Evolutionary conservation across 2,797 vertebrate genomes (phyloP), one percentile per base, ranked within the genome.

Genomic region (Sciurus carolinensis): DNA sequence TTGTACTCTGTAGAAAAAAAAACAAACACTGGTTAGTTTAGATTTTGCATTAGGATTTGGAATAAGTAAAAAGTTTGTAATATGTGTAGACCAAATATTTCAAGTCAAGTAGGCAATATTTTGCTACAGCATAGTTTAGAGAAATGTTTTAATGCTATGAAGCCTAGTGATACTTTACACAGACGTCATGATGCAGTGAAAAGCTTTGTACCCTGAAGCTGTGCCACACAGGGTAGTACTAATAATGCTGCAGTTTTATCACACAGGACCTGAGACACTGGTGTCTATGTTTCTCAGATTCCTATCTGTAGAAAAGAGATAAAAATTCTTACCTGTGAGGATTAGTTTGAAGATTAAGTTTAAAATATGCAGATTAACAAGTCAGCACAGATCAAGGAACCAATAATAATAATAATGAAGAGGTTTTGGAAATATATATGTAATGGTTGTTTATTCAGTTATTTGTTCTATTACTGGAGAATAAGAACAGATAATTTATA

Each of bases 341-440:
- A 82, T 73, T 91, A 72, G 44, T 84, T 95, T 96, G 50, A 80
- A 96, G 66, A 81, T 54, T 77, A 93, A 67, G 5, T 82, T 87
- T 81, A 36, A 91, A 80, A 59, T 71, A 66, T 81, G 2, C 89
- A 3, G n/a, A 17, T 59, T 62, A 44, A 30, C 10, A 82, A 2
- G 3, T 87, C 54, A 92, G 12, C 5, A 66, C 30, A 69, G 50
- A 75, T 81, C 42, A 64, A 72, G 59, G 47, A 91, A 24, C 36
- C 33, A 85, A 79, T 7, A 82, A 54, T n/a, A 77, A 73, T 67
- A 86, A 87, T 28, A 57, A 81, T 26, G 22, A 52, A 66, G 15
- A 52, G 15, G 22, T 59, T 76, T 67, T 90, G 90, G 39, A 94
- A 91, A 90, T 87, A 71, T n/a, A 22, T 26, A 30, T 59, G 14